Evolutionary conservation across 1,140 invertebrate genomes (phyloP).

Genomic region (Drosophila kohkoa): DNA sequence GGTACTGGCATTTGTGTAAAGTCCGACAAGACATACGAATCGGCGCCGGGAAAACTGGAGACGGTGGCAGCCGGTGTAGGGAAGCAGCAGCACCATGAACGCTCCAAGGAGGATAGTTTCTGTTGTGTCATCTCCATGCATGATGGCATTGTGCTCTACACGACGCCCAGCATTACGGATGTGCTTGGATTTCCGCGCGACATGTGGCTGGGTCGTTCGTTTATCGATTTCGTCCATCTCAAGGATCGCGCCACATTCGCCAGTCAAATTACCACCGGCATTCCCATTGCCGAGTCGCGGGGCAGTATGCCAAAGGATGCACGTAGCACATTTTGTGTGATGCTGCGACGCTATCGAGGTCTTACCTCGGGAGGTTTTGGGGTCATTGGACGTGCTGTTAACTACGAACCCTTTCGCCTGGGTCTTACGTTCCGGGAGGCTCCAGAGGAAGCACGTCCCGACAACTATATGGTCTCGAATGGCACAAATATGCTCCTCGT

Average conservation of each 20-base stretch:
- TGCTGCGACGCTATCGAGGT: conserved; percentile 85
- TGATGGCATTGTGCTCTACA: conserved; percentile 92
- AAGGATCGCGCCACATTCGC: conserved; percentile 89
- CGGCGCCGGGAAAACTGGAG: conserved; percentile 65
- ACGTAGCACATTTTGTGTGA: conserved; percentile 74
- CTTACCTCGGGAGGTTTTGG: conserved; percentile 87
- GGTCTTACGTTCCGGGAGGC: conserved; percentile 89
- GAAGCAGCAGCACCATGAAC: conserved; percentile 34
- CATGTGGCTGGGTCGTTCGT: conserved; percentile 93
- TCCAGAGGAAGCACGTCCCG: conserved; percentile 84
- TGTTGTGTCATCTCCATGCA: conserved; percentile 92
- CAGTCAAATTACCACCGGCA: conserved; percentile 87
- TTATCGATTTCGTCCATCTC: conserved; percentile 94
- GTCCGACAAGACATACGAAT: conserved; percentile 65
- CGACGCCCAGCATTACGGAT: conserved; percentile 89
- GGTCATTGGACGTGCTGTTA: conserved; percentile 87
- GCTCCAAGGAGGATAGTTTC: conserved; percentile 88
- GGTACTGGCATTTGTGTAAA: conserved; percentile 17
- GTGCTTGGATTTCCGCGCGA: conserved; percentile 93
- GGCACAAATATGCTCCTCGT: conserved; percentile 88
- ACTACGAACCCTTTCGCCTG: conserved; percentile 91
- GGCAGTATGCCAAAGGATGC: conserved; percentile 71
- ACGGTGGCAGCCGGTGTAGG: conserved; percentile 11
- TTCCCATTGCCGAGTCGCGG: conserved; percentile 85
- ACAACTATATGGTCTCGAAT: conserved; percentile 70